Conservation (phyloP, 2,797 vertebrate species). For the Streptopelia turtur region DNA sequence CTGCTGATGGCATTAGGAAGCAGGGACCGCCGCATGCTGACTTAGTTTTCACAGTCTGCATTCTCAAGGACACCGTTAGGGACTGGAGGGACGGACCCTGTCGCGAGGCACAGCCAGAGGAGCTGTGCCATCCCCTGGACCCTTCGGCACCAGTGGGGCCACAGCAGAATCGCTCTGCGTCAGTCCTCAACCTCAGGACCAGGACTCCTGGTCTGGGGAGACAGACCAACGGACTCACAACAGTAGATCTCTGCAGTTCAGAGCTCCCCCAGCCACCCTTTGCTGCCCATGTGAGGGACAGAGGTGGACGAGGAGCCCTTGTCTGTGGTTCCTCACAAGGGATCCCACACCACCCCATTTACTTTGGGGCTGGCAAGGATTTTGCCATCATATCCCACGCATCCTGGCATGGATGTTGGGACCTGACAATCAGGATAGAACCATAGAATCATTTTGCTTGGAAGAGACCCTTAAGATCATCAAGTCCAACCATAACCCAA, state of each 20-base stretch:
- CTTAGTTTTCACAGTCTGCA: background rate
- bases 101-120: background rate
- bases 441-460: no score
- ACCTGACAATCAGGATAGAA: no score
- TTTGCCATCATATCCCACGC: background rate
- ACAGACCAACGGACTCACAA: background rate
- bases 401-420: background rate
- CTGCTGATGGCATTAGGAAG: accelerated
- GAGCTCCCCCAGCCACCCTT: background rate
- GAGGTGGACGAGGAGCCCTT: background rate
- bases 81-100: background rate
- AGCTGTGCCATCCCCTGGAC: background rate
- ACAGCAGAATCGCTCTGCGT: background rate
- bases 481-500: no score
- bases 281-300: background rate
- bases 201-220: background rate
- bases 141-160: background rate
- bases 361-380: background rate
- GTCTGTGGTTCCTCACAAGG: background rate
- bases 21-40: accelerated
- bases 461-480: no score
- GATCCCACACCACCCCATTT: background rate
- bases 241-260: background rate
- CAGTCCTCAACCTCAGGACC: background rate
- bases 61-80: background rate